phyloP scores from a whole-genome alignment of 2,888 invertebrate genomes.

The Protonemura montana region DNA sequence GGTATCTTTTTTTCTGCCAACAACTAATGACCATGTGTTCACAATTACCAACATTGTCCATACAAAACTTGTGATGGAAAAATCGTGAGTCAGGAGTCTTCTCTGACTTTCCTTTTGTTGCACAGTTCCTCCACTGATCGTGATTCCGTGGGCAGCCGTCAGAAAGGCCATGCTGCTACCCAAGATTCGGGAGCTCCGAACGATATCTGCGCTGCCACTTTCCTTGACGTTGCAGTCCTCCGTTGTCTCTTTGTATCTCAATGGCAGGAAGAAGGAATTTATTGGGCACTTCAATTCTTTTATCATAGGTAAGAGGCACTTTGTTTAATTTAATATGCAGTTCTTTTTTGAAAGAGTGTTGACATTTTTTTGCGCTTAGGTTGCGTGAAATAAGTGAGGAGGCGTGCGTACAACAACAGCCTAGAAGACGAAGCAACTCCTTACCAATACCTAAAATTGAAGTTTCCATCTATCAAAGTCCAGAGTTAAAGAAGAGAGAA shows the following conservation, averaged over 20 bases:
- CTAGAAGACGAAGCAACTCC: conserved; percentile 89
- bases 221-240: conserved; percentile 94
- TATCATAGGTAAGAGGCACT: conserved; percentile 75
- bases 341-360: background rate
- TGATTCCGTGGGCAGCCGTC: conserved; percentile 72
- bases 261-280: conserved; percentile 98
- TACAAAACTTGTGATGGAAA: no score
- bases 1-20: no score
- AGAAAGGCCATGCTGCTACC: conserved; percentile 47
- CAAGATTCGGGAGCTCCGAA: conserved; percentile 50
- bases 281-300: conserved; percentile 94
- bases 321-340: background rate
- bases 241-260: conserved; percentile 94
- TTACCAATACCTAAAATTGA: conserved; percentile 93
- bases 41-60: no score
- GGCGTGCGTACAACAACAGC: conserved; percentile 76
- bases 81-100: background rate
- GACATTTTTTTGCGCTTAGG: conserved; percentile 59
- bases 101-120: conserved; percentile 2
- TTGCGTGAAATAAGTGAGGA: conserved; percentile 89
- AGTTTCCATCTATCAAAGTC: conserved; percentile 83
- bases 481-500: conserved; percentile 69
- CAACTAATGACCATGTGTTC: no score
- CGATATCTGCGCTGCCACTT: conserved; percentile 87
- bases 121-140: conserved; percentile 71